Evolutionary conservation across 2,888 invertebrate species (phyloP).

Genomic region (Euclidia mi): DNA sequence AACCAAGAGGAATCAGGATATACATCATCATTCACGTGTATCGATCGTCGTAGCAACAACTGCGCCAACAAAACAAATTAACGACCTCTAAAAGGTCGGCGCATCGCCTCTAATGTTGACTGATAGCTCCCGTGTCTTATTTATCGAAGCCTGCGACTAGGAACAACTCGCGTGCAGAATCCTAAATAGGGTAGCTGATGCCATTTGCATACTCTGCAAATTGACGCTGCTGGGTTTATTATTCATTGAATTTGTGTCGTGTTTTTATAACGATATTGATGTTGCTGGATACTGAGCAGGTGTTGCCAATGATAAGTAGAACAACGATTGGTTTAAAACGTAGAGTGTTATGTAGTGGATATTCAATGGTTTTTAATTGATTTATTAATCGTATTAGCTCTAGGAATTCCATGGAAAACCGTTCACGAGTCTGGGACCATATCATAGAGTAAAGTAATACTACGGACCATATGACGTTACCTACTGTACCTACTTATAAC

Average conservation of each 20-base stretch:
- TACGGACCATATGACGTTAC: no score
- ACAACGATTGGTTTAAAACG: no score
- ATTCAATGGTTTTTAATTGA: no score
- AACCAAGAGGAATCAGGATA: no score
- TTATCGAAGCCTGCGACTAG: constrained; percentile 46
- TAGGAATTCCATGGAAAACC: no score
- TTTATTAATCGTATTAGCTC: no score
- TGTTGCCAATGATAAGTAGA: no score
- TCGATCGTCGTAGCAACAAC: background rate
- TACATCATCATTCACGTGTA: no score
- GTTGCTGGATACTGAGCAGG: background rate
- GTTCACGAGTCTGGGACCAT: no score
- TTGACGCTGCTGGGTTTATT: constrained; percentile 39
- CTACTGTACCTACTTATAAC: no score
- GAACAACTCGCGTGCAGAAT: constrained; percentile 50
- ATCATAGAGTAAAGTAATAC: no score
- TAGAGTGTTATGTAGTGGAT: no score
- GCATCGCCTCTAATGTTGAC: constrained; percentile 55
- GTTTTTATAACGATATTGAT: constrained; percentile 25
- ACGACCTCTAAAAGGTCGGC: constrained; percentile 23
- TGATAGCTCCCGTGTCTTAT: constrained; percentile 56
- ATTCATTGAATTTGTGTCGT: constrained; percentile 41
- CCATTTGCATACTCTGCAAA: constrained; percentile 48
- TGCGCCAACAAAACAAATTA: constrained; percentile 43
- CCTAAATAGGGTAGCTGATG: constrained; percentile 37